Evolutionary conservation across 1,140 invertebrate genomes (phyloP).

Genomic region (Lineus longissimus): DNA sequence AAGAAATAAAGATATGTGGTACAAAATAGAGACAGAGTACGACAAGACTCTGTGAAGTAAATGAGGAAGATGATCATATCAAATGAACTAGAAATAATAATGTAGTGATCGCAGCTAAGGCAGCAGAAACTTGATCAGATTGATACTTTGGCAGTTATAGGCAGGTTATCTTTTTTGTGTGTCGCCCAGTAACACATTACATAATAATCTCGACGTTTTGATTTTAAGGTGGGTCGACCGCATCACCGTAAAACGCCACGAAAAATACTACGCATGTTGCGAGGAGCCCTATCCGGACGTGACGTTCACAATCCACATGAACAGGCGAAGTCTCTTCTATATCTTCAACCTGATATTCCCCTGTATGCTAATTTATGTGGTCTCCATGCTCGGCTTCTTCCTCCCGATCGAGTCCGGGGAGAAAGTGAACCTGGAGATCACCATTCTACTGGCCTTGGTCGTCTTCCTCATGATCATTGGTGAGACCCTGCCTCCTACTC

Average conservation of each 20-base stretch:
- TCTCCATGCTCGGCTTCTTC: constrained; percentile 59
- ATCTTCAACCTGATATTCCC: constrained; percentile 59
- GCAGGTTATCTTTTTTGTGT: too few species aligned
- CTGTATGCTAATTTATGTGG: constrained; percentile 58
- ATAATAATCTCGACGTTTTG: too few species aligned
- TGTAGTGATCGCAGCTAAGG: too few species aligned
- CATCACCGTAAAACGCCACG: constrained; percentile 29
- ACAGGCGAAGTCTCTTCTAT: constrained; percentile 77
- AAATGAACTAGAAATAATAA: too few species aligned
- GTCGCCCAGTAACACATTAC: too few species aligned
- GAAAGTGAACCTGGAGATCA: constrained; percentile 60
- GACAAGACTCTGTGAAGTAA: too few species aligned
- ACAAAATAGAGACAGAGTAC: too few species aligned
- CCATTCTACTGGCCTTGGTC: constrained; percentile 58
- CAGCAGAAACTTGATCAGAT: too few species aligned
- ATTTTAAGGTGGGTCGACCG: constrained; percentile 14
- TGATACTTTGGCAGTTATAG: too few species aligned
- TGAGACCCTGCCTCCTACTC: constrained; percentile 59
- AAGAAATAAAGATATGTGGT: too few species aligned
- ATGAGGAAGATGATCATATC: too few species aligned
- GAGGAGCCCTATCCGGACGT: constrained; percentile 57
- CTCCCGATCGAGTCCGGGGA: constrained; percentile 59
- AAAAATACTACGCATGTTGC: constrained; percentile 23
- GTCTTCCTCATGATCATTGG: constrained; percentile 59
- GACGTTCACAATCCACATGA: constrained; percentile 48